phyloP scores from a whole-genome alignment of 2,113 vertebrate genomes.

The Phalacrocorax aristotelis region DNA sequence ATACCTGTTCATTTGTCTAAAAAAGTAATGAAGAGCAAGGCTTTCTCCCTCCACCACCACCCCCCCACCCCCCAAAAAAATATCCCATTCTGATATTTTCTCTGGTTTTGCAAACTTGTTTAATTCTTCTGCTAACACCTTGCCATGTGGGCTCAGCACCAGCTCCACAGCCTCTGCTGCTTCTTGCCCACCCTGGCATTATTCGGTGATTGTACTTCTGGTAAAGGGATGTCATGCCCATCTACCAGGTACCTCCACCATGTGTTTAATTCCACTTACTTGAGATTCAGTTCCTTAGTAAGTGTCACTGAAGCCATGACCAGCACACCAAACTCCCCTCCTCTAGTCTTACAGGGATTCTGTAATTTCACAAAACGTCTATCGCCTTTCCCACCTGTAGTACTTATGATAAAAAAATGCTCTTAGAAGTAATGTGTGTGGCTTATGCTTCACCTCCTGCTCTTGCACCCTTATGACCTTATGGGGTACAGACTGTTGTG shows the following conservation, averaged over 20 bases:
- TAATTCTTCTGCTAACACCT: background rate
- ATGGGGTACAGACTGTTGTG: accelerated
- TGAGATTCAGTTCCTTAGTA: accelerated
- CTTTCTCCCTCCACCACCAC: too few species aligned
- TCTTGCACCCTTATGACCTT: too few species aligned
- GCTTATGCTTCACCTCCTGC: background rate
- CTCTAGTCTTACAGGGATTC: too few species aligned
- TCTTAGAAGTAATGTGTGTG: background rate
- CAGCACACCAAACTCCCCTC: background rate
- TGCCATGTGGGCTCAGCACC: background rate
- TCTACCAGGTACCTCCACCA: background rate
- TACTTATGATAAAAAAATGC: accelerated
- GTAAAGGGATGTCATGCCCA: background rate
- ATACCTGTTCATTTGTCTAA: accelerated
- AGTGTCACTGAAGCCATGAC: accelerated
- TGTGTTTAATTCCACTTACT: too few species aligned
- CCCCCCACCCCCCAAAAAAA: background rate
- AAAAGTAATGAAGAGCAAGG: background rate
- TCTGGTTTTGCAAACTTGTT: background rate
- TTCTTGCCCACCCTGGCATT: accelerated
- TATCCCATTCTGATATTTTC: background rate
- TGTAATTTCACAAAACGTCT: accelerated
- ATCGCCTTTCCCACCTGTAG: background rate
- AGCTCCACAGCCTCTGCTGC: too few species aligned
- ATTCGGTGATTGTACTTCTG: accelerated